Evolutionary conservation across 2,113 vertebrate genomes (phyloP), one percentile per base, ranked within the genome.

Genomic region (Salvator merianae): DNA sequence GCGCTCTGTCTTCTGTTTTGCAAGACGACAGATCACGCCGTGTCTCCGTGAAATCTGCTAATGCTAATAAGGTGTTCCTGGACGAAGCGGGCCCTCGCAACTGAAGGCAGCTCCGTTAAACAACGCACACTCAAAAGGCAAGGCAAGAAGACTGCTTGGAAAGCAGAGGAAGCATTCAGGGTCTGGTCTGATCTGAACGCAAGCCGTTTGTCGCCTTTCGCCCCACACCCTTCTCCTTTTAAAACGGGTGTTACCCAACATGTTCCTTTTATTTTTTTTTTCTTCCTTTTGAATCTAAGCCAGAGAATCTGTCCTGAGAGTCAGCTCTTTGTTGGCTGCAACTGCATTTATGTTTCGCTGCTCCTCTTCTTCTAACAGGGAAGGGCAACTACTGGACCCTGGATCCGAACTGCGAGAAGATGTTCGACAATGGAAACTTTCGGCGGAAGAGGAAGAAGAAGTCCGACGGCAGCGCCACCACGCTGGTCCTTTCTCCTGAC

Each of bases 331-430:
- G 0, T 74, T 78, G 53, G 38, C 6, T 65, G 32, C 65, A 77
- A 86, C 34, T 65, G 62, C 36, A 13, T 24, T 91, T 4, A 93
- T 78, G 69, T 22, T 65, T 74, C 83, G 10, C 74, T 88, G 36
- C 89, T 79, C 38, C 89, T 79, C 38, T 81, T 43, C 9, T 86
- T 85, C 90, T 80, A 9, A 78, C 97, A 99, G 99, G 99, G 79
- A 99, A 99, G 90, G 99, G 99, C 38, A 99, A 99, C 94, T 99
- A 99, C 94, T 99, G 99, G 99, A 99, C 98, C 22, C 95, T 99
- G 80, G 99, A 99, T 91, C 99, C 99, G 0, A 99, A 99, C 96
- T 99, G 99, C 86, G 99, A 99, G 86, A 99, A 99, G 94, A 99
- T 99, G 99, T 99, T 99, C 53, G 99, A 99, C 96, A 99, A 99